Evolutionary conservation across 2,113 vertebrate genomes (phyloP).

Genomic region (Ursus arctos): DNA sequence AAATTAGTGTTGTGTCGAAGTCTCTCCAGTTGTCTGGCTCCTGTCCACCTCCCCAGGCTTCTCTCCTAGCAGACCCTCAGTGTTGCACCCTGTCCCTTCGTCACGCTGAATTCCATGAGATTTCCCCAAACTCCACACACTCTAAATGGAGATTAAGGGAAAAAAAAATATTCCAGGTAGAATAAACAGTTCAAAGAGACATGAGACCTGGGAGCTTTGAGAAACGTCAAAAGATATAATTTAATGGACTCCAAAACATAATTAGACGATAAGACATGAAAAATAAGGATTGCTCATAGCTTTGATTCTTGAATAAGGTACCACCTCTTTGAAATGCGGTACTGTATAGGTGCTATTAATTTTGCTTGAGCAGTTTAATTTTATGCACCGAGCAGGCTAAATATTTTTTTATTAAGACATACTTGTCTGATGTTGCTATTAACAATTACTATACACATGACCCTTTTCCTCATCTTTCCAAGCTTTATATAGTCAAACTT

Average conservation of each 20-base stretch:
- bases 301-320: conserved; percentile 5
- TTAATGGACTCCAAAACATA: neutral
- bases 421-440: conserved; percentile 42
- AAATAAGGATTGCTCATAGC: neutral
- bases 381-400: neutral
- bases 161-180: neutral
- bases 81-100: neutral
- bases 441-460: conserved; percentile 67
- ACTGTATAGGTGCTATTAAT: neutral
- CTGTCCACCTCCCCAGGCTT: neutral
- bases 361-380: conserved; percentile 56
- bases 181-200: neutral
- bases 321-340: conserved; percentile 2
- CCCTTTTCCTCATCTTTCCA: conserved; percentile 63
- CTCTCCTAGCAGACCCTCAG: neutral
- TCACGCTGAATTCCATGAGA: neutral
- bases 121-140: neutral
- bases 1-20: conserved; percentile 51
- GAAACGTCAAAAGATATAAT: neutral
- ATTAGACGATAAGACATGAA: neutral
- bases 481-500: conserved; percentile 69
- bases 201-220: neutral
- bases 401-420: conserved; percentile 71
- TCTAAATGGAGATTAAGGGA: neutral
- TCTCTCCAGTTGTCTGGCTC: conserved; percentile 41